Conservation (phyloP, 1,140 invertebrate species). For the Pseudomyrmex sp. region DNA sequence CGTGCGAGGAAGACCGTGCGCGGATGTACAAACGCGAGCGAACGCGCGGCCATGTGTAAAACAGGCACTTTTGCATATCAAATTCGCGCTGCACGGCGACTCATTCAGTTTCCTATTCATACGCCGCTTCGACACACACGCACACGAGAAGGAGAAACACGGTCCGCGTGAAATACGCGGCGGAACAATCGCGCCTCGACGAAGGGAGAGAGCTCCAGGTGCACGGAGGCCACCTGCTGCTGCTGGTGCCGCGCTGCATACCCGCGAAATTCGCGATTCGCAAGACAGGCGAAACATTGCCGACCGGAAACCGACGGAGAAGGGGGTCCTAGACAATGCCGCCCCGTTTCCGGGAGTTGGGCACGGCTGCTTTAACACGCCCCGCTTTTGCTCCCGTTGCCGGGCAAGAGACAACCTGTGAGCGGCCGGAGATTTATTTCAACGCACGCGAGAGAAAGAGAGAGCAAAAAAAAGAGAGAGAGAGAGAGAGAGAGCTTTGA, state of each 20-base stretch:
- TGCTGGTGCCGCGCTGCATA: conserved; percentile 64
- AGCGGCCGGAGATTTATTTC: conserved; percentile 44
- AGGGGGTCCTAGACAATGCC: conserved; percentile 76
- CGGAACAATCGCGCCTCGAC: conserved; percentile 58
- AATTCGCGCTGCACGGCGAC: conserved; percentile 36
- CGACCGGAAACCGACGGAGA: conserved; percentile 71
- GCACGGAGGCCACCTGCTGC: conserved; percentile 79
- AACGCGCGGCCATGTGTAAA: conserved; percentile 22
- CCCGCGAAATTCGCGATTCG: conserved; percentile 76
- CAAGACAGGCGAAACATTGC: conserved; percentile 80
- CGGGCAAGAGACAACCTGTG: conserved; percentile 26
- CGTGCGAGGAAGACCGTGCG: background rate
- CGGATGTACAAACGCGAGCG: conserved; percentile 13
- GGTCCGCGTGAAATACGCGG: conserved; percentile 28
- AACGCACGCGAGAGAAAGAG: background rate
- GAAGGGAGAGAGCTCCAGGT: conserved; percentile 73
- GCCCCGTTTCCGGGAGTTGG: conserved; percentile 73
- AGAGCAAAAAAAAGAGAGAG: background rate
- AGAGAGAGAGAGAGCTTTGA: background rate
- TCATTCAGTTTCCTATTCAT: conserved; percentile 58
- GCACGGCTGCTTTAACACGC: conserved; percentile 70
- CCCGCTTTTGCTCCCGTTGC: background rate
- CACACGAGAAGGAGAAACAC: background rate
- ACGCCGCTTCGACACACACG: background rate
- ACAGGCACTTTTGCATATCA: conserved; percentile 57